Base-by-base conservation (phyloP, 2,888 invertebrate genomes). In the Patella depressa region DNA sequence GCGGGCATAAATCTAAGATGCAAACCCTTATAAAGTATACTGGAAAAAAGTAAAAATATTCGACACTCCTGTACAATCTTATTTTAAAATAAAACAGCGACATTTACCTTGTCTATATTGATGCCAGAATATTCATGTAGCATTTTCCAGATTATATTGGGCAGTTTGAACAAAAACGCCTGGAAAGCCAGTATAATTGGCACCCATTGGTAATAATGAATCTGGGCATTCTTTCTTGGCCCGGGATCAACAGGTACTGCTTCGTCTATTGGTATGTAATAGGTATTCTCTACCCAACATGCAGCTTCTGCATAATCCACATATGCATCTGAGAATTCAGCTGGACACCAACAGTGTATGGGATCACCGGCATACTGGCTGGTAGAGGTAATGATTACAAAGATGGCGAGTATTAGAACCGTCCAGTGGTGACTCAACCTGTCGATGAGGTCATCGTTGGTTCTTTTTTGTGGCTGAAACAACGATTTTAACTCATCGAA, bases 371-470 rank as follows among this genome's bases (percentile, higher is more conserved):
- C 65, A 24, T 24, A 65, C 4, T 65, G 19, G 24, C 24, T 19
- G 14, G 24, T 65, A 65, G 85, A 86, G 57, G 87, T 86, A 78
- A 89, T 88, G 53, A 89, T 81, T 14, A 87, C 86, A 81, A 89
- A 89, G 69, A 88, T 82, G 72, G 85, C 84, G 53, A 89, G 82
- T 0, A 88, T 73, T 53, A 88, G 83, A 53, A 88, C 89, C 0
- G 89, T 89, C 81, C 87, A 88, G 59, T 88, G 81, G 79, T 89
- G 89, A 77, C 84, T 88, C 75, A 88, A 76, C 17, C 89, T 79
- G 76, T 89, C 89, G 69, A 85, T 87, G 85, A 86, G 86, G 77
- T 88, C 88, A 73, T 89, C 89, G 57, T 89, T 45, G 45, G 45
- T 45, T 45, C 45, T 45, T 45, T 45, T 45, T 45, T 45, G 45